A percentile compares a stretch with the other conserved stretches of the same genome.
Evolutionary conservation across 2,888 invertebrate genomes (phyloP).

Genomic region (Sympetrum striolatum): DNA sequence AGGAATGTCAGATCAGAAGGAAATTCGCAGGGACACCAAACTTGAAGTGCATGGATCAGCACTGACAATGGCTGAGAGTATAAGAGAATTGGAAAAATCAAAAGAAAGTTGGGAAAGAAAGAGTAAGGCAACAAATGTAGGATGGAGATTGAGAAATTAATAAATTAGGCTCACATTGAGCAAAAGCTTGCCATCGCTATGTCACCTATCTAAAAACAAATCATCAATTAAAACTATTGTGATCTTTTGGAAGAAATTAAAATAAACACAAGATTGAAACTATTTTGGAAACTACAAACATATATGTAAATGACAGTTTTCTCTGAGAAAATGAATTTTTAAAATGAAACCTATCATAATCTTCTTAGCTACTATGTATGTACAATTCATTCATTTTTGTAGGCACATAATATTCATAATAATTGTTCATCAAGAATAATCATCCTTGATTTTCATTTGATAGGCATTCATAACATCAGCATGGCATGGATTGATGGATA

Average conservation of each 20-base stretch:
- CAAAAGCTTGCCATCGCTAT: neutral
- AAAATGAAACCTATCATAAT: no score
- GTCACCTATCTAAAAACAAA: neutral
- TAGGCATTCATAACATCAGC: neutral
- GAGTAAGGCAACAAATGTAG: neutral
- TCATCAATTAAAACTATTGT: neutral
- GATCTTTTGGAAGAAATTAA: neutral
- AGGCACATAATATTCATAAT: neutral
- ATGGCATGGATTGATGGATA: neutral
- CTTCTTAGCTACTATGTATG: neutral
- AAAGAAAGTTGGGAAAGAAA: neutral
- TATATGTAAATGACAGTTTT: no score
- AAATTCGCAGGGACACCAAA: neutral
- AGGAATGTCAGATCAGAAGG: neutral
- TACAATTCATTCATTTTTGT: neutral
- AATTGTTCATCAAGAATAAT: neutral
- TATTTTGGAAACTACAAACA: neutral
- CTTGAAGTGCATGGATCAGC: constrained; percentile 21
- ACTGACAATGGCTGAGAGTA: neutral
- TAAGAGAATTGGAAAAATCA: neutral
- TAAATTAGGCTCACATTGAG: neutral
- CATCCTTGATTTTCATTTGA: neutral
- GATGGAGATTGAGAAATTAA: neutral
- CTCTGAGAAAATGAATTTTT: no score
- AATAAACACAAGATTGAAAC: neutral